Evolutionary conservation across 1,140 invertebrate genomes (phyloP), one percentile per base, ranked within the genome.

Genomic region (Drosophila simulans): DNA sequence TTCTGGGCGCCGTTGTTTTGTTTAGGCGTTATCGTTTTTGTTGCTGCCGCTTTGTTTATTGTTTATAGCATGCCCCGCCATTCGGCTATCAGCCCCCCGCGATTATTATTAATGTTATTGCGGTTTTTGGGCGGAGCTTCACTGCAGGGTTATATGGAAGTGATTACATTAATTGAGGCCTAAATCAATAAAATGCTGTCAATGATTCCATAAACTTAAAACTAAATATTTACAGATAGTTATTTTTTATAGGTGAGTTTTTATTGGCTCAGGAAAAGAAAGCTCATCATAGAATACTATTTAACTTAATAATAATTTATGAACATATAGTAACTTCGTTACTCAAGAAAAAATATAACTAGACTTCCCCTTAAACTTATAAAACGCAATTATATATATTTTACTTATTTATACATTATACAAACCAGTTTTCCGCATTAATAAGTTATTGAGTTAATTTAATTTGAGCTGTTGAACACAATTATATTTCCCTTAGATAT

Each of bases 21-120:
- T 86, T 88, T 86, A 73, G 79, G 78, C 83, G 83, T 86, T 86
- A 86, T 86, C 83, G 83, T 86, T 86, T 79, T 86, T 86, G 83
- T 86, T 86, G 78, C 74, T 88, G 78, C 56, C 74, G 59, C 48
- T 57, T 81, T 86, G 82, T 78, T 86, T 86, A 86, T 86, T 82
- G 83, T 86, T 86, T 86, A 88, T 86, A 75, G 69, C 74, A 57
- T 68, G 43, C 63, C 54, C 60, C 35, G 22, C 27, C 35, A 40
- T 51, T 55, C 51, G 71, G 54, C 72, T 59, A 78, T 64, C 77
- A 77, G 78, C 52, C 49, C 37, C 15, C 40, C 48, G 55, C 17
- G 34, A 37, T 35, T 76, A 12, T 66, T 75, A 42, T 48, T 53
- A 55, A 59, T 56, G 56, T 71, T 82, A 22, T 64, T 66, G 45